phyloP scores from a whole-genome alignment of 2,888 invertebrate genomes.

The Conops quadrifasciatus region DNA sequence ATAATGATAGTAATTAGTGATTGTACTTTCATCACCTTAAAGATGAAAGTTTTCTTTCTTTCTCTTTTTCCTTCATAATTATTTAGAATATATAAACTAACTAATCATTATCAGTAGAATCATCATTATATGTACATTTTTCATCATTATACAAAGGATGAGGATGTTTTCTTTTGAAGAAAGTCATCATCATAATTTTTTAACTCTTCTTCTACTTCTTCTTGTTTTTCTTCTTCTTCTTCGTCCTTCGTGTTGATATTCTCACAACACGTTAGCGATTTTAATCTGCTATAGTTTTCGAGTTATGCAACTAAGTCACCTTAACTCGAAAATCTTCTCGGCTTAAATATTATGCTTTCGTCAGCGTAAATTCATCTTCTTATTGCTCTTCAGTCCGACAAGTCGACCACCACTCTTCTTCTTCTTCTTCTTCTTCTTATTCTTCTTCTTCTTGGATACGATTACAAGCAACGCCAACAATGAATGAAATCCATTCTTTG shows the following conservation, averaged over 20 bases:
- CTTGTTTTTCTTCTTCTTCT: conserved; percentile 5
- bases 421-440: neutral
- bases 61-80: no score
- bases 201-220: neutral
- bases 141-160: neutral
- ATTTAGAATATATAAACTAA: no score
- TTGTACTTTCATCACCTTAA: no score
- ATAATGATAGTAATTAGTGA: no score
- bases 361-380: neutral
- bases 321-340: conserved; percentile 20
- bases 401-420: neutral
- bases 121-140: neutral
- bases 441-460: neutral
- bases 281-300: neutral
- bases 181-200: neutral
- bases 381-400: no score
- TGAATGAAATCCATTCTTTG: neutral
- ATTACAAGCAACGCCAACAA: conserved; percentile 9
- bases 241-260: conserved; percentile 6
- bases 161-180: no score
- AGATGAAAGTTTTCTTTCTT: no score
- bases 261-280: neutral
- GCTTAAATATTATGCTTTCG: neutral
- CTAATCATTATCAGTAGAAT: neutral
- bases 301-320: conserved; percentile 40